Base-by-base conservation (phyloP, 2,888 invertebrate genomes). In the Aproaerema taeniolella region DNA sequence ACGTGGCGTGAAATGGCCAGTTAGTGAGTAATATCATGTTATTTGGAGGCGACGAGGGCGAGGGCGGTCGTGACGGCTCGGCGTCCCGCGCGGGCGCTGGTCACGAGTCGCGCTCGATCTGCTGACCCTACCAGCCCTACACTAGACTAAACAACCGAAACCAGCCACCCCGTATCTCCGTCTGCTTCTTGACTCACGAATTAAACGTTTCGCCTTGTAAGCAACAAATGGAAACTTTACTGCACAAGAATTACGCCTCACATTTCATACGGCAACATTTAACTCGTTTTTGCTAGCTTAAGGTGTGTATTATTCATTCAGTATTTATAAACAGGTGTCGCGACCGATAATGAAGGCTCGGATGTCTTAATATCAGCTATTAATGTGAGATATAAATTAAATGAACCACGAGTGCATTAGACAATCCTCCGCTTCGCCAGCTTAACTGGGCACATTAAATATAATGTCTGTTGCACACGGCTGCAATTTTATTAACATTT, bases 21-120 rank as follows among this genome's bases (percentile, higher is more conserved):
- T 83, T 80, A 82, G 80, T 78, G 72, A 81, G 77, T 78, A 82
- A 80, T 81, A 81, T 77, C 77, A 73, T 78, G 82, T 83, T 78
- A 77, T 82, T 78, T 75, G 72, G 70, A 67, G 64, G 65, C 66
- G 75, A 76, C 71, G 73, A 71, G 70, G 67, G 73, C 67, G 67
- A 67, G 59, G 69, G 67, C 69, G 63, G 62, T 81, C 83, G 85
- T 82, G 82, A 80, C 75, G 70, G 49, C 53, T 55, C 62, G 46
- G 44, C 47, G 53, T 45, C 54, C 53, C 53, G 63, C 63, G 70
- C 68, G 66, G 63, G 64, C 64, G 58, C 55, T 58, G 69, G 78
- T 83, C 85, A 82, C 85, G 85, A 83, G 68, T 69, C 70, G 71
- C 71, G 28, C 35, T 35, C 35, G 35, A 35, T 73, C 71, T 67